A percentile compares a stretch with the other conserved stretches of the same genome.
These are phyloP conservation scores for Eumaeus atala DNA, from an alignment of 1,140 invertebrate genomes.

Conservation along the genomic window DNA sequence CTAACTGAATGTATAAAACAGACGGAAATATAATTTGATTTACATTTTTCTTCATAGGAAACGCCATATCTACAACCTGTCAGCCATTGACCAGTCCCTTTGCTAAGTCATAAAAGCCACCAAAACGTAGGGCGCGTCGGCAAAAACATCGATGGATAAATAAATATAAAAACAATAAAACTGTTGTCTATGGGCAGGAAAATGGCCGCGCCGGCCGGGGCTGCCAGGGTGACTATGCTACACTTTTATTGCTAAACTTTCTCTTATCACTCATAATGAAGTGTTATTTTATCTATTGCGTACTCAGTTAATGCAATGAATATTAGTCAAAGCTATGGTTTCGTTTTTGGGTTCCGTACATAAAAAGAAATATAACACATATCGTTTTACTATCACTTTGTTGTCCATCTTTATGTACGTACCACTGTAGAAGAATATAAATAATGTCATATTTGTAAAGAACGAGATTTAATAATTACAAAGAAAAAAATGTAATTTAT, in stretches of 20 bases:
- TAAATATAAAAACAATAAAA: constrained; percentile 73
- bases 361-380: too few species aligned
- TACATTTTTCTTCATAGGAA: neutral
- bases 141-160: constrained; percentile 60
- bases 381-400: too few species aligned
- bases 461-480: too few species aligned
- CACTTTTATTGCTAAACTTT: neutral
- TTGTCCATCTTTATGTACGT: too few species aligned
- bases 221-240: constrained; percentile 34
- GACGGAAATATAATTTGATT: too few species aligned
- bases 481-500: too few species aligned
- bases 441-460: too few species aligned
- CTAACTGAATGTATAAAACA: too few species aligned
- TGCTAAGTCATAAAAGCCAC: constrained; percentile 50
- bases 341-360: too few species aligned
- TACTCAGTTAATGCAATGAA: constrained; percentile 1
- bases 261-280: neutral
- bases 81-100: constrained; percentile 32
- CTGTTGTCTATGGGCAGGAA: constrained; percentile 64
- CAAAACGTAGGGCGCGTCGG: constrained; percentile 44
- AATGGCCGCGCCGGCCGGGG: constrained; percentile 54
- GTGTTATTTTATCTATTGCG: neutral
- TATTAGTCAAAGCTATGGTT: neutral
- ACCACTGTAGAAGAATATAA: too few species aligned
- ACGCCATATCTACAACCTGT: constrained; percentile 29